Evolutionary conservation across 2,113 vertebrate genomes (phyloP), one percentile per base, ranked within the genome.

Genomic region (Neolamprologus devosi): DNA sequence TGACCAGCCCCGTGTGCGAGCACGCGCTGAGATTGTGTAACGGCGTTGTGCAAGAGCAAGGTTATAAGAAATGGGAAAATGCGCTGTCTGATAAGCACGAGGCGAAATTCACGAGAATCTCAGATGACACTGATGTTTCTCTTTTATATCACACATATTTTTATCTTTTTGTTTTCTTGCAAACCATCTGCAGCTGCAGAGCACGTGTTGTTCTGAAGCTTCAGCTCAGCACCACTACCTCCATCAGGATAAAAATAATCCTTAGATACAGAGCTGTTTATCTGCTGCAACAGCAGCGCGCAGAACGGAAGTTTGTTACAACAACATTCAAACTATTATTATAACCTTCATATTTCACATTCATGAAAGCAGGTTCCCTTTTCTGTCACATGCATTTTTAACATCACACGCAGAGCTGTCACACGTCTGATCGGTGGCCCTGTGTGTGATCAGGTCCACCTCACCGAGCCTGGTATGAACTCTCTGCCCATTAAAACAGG

Each of bases 21-120:
- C 89, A 70, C 89, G 81, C 73, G 73, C 45, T 33, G 26, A 35
- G 86, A 8, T 84, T 84, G 88, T 84, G 75, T 73, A 86, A 89
- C 58, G 40, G 63, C 14, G 45, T 82, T 87, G 87, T 60, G 87
- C 45, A 84, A 84, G 13, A 70, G 8, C 5, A 26, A 23, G 23
- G 30, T 63, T 75, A 13, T 33, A 86, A 63, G 17, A 26, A 35
- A 35, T 26, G 10, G 10, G 16, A 13, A 14, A 13, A 14, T 16
- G 23, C 42, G 1, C 42, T 9, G 11, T 7, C 16, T 42, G 14
- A 81, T 35, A 26, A 53, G 8, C 87, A 58, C 40, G 40, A 53
- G 63, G 23, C 19, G 5, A 13, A 30, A 78, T 51, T 78, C 87
- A 70, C 49, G 21, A 26, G 63, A 47, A 17, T 7, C 11, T 47